phyloP scores from a whole-genome alignment of 2,113 vertebrate genomes.

The Aegotheles bennettii region DNA sequence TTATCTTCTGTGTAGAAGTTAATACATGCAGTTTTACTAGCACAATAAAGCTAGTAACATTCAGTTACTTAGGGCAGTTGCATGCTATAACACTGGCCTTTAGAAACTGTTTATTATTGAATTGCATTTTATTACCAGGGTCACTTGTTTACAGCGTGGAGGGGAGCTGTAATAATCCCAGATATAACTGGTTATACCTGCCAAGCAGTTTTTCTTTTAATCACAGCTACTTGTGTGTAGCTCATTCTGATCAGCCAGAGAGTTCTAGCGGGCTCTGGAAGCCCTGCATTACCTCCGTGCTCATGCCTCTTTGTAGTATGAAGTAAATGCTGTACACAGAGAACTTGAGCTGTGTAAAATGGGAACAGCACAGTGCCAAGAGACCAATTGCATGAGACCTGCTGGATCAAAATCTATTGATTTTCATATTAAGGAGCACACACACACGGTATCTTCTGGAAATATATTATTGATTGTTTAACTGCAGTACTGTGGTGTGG shows the following conservation, averaged over 20 bases:
- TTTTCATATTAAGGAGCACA: not conserved
- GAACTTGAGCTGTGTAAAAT: not conserved
- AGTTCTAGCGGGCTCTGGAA: not conserved
- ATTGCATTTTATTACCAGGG: not conserved
- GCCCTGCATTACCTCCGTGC: not conserved
- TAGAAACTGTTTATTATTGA: not conserved
- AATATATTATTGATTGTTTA: not conserved
- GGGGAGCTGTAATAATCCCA: not conserved
- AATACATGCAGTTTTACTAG: not conserved
- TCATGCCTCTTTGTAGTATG: not conserved
- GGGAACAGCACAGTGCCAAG: not conserved
- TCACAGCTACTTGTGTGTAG: not conserved
- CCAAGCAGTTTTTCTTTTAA: not conserved
- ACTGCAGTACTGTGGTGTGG: not conserved
- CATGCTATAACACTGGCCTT: not conserved
- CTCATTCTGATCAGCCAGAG: not conserved
- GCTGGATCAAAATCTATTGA: not conserved
- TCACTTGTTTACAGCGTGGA: not conserved
- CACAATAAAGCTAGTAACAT: not conserved
- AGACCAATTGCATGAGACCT: not conserved
- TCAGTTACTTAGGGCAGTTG: not conserved
- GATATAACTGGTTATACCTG: not conserved
- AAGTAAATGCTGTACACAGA: not conserved
- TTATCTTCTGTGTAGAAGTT: not conserved
- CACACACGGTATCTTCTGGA: not conserved